A percentile compares a stretch with the other conserved stretches of the same genome.
Conservation (phyloP, 2,113 vertebrate genomes). For the Poeciliopsis occidentalis region DNA sequence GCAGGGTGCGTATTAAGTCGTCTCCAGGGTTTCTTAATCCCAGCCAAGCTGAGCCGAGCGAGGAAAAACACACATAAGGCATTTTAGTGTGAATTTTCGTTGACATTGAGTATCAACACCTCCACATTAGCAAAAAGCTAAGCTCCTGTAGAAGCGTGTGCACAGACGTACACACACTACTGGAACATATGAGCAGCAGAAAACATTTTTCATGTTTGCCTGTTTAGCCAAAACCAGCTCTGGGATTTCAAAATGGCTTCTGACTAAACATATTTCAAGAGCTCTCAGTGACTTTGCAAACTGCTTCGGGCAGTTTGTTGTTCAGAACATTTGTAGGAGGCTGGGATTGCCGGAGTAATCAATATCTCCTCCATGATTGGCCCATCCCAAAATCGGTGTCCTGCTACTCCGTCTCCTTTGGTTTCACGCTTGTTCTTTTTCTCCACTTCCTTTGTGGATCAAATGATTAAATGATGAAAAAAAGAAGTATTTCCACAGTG, state of each 20-base stretch:
- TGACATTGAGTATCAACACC: conserved; percentile 37
- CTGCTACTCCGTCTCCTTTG: not conserved
- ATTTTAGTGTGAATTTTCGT: conserved; percentile 25
- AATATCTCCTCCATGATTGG: not conserved
- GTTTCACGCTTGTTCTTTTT: not conserved
- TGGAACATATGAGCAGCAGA: not conserved
- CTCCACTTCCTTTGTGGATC: not conserved
- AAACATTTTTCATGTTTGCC: not conserved
- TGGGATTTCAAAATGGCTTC: not conserved
- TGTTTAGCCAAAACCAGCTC: not conserved
- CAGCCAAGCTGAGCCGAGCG: conserved; percentile 14
- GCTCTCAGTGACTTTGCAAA: conserved; percentile 15
- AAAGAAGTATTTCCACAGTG: not conserved
- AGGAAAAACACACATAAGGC: conserved; percentile 29
- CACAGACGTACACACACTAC: not conserved
- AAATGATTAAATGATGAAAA: not conserved
- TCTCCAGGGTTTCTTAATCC: conserved; percentile 55
- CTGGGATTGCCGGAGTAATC: conserved; percentile 17
- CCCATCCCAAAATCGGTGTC: not conserved
- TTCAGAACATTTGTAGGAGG: conserved; percentile 41
- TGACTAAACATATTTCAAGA: conserved; percentile 4
- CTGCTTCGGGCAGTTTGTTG: conserved; percentile 16
- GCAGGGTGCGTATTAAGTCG: conserved; percentile 42
- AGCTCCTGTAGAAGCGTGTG: conserved; percentile 10
- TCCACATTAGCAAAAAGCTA: conserved; percentile 15